Evolutionary conservation across 2,113 vertebrate species (phyloP).

Genomic region (Epinephelus lanceolatus): DNA sequence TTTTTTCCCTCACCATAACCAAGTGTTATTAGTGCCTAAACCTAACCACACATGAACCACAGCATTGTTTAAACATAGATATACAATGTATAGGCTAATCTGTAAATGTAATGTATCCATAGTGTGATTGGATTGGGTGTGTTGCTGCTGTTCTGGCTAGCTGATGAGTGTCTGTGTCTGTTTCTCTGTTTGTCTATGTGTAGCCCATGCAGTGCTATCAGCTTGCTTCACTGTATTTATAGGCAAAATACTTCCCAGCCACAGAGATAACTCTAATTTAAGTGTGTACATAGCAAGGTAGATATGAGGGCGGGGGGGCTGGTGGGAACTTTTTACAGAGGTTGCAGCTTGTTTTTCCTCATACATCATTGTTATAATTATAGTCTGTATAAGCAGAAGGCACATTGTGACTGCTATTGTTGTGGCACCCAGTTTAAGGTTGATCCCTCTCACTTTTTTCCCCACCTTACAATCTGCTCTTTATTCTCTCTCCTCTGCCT

Average conservation of each 20-base stretch:
- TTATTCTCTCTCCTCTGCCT: background rate
- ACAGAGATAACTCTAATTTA: constrained; percentile 65
- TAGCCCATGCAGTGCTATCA: constrained; percentile 47
- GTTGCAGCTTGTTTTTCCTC: background rate
- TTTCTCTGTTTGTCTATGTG: constrained; percentile 27
- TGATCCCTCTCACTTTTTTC: constrained; percentile 1
- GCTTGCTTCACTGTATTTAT: constrained; percentile 68
- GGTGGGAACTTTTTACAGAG: constrained; percentile 3
- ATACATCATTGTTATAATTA: constrained; percentile 25
- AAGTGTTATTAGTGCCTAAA: no score
- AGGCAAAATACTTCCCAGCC: constrained; percentile 56
- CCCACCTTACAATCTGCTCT: background rate
- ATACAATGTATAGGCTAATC: no score
- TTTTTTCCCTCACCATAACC: no score
- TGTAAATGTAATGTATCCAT: no score
- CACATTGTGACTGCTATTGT: background rate
- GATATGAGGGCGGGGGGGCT: background rate
- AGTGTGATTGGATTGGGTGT: no score
- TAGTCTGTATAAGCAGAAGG: background rate
- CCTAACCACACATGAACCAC: no score
- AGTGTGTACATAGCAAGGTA: constrained; percentile 56
- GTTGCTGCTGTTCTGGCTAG: constrained; percentile 1
- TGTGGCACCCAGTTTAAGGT: background rate
- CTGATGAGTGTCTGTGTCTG: background rate
- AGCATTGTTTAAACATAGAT: no score